A percentile compares a stretch with the other conserved stretches of the same genome.
Evolutionary conservation across 2,797 vertebrate species (phyloP).

Genomic region (Myiotriccus ornatus): DNA sequence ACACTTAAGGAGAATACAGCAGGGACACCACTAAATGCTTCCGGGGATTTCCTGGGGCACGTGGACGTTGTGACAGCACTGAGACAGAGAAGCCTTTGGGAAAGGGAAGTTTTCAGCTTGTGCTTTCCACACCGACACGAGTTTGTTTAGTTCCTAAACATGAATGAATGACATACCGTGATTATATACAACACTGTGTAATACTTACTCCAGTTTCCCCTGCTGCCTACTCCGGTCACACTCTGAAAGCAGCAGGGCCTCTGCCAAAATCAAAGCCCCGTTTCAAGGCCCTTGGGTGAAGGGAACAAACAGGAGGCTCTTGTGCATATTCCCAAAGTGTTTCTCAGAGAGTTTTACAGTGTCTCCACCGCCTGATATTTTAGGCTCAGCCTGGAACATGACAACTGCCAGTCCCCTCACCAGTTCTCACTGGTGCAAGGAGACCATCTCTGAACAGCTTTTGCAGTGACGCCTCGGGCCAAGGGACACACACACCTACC

Average conservation of each 20-base stretch:
- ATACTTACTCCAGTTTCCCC: background rate
- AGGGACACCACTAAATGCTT: rapidly evolving
- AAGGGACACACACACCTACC: background rate
- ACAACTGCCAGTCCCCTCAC: background rate
- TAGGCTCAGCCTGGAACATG: background rate
- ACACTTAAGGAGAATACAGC: background rate
- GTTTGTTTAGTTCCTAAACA: background rate
- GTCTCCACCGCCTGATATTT: background rate
- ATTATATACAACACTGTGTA: rapidly evolving
- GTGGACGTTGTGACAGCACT: rapidly evolving
- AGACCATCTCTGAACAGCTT: background rate
- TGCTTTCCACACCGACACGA: rapidly evolving
- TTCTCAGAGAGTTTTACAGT: background rate
- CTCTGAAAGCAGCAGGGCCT: background rate
- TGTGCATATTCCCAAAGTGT: background rate
- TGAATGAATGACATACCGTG: background rate
- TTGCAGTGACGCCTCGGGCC: rapidly evolving
- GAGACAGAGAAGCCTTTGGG: background rate
- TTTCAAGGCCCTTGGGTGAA: background rate
- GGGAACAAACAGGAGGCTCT: background rate
- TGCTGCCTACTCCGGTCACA: background rate
- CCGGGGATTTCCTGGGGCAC: background rate
- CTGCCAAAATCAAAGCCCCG: background rate
- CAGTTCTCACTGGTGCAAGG: background rate
- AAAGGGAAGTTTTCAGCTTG: background rate